These are phyloP conservation scores for Plestiodon gilberti DNA, from an alignment of 2,113 vertebrate genomes.

Conservation along the genomic window DNA sequence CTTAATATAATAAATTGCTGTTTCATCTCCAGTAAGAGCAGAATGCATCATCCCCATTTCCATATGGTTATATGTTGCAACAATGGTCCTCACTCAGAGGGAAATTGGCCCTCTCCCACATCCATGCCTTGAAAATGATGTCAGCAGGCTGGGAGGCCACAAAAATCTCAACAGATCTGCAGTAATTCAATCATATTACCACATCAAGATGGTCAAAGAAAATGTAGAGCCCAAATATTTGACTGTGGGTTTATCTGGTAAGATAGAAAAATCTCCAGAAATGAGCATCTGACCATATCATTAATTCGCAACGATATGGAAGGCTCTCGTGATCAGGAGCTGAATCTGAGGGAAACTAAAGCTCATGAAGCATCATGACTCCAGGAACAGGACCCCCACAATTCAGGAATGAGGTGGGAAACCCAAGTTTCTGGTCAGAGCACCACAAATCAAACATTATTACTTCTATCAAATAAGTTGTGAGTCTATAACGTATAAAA, in stretches of 20 bases:
- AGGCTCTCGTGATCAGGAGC: too few species aligned
- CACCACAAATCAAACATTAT: too few species aligned
- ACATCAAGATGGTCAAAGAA: neutral
- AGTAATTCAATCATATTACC: neutral
- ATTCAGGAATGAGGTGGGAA: too few species aligned
- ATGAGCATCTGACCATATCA: neutral
- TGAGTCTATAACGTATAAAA: too few species aligned
- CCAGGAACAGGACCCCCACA: too few species aligned
- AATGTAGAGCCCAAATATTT: neutral
- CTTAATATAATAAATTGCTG: neutral
- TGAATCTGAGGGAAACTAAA: neutral
- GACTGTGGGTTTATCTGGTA: neutral
- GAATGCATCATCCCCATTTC: neutral
- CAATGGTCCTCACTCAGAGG: neutral
- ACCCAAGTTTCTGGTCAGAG: too few species aligned
- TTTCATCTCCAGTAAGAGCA: neutral
- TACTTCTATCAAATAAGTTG: too few species aligned
- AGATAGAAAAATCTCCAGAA: neutral
- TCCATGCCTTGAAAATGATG: neutral
- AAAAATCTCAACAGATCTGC: neutral
- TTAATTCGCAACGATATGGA: neutral
- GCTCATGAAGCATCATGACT: too few species aligned
- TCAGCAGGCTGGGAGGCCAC: neutral
- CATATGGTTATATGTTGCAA: neutral
- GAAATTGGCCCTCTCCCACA: neutral